phyloP scores from a whole-genome alignment of 2,888 invertebrate species.

The Taenaris catops region DNA sequence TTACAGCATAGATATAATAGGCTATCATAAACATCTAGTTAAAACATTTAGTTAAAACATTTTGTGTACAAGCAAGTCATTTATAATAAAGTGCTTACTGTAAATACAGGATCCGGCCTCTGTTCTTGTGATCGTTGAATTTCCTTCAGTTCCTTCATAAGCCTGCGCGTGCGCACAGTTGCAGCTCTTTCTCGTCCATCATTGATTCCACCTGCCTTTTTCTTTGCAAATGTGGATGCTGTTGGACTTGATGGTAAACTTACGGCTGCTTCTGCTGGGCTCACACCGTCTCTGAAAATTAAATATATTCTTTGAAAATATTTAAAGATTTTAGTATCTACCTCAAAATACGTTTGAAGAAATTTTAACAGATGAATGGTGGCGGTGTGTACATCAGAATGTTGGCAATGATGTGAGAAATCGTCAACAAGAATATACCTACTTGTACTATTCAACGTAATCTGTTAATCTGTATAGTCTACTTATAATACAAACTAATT shows the following conservation, averaged over 20 bases:
- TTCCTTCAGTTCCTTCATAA: conserved; percentile 93
- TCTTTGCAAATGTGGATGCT: conserved; percentile 64
- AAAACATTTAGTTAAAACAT: too few species aligned
- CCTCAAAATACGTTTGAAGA: neutral
- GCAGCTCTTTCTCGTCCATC: conserved; percentile 70
- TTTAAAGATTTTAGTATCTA: too few species aligned
- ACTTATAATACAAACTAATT: too few species aligned
- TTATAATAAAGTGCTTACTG: conserved; percentile 67
- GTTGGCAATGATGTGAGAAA: too few species aligned
- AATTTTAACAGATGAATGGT: neutral
- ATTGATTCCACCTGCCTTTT: conserved; percentile 56
- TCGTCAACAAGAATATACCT: too few species aligned
- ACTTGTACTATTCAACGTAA: too few species aligned
- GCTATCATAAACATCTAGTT: too few species aligned
- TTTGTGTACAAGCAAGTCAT: too few species aligned
- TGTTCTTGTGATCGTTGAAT: conserved; percentile 86
- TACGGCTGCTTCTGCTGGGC: conserved; percentile 66
- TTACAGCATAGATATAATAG: too few species aligned
- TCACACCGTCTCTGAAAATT: conserved; percentile 64
- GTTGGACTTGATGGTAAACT: conserved; percentile 72
- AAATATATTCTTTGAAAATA: too few species aligned
- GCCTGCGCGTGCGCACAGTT: conserved; percentile 84
- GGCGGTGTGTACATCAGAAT: neutral
- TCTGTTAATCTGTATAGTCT: too few species aligned
- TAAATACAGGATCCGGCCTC: conserved; percentile 86